A percentile compares a stretch with the other conserved stretches of the same genome.
These are phyloP conservation scores for Pelagia noctiluca DNA, from an alignment of 30 jellyfish, hydroid and myxozoan species.

Conservation along the genomic window DNA sequence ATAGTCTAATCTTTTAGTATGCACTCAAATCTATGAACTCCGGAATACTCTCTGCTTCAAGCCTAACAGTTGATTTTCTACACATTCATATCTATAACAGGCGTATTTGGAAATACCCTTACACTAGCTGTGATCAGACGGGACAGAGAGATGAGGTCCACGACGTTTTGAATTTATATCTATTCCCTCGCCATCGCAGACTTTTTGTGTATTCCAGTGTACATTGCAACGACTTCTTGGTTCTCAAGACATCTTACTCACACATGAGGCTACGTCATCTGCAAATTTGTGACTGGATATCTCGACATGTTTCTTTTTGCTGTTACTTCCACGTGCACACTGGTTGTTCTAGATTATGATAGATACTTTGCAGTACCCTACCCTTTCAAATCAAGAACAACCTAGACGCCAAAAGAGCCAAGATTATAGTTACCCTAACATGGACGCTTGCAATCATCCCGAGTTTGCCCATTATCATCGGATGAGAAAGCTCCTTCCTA, in stretches of 20 bases:
- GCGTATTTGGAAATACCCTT: constrained; percentile 45
- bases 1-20: no score
- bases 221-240: constrained; percentile 41
- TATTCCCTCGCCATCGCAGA: constrained; percentile 59
- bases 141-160: constrained; percentile 17
- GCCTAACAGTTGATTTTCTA: constrained; percentile 39
- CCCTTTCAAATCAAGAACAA: constrained; percentile 59
- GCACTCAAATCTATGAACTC: constrained; percentile 7
- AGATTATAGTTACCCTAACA: constrained; percentile 42
- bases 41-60: constrained; percentile 28
- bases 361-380: constrained; percentile 69
- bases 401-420: constrained; percentile 66
- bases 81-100: constrained; percentile 32
- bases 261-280: constrained; percentile 64
- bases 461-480: constrained; percentile 65
- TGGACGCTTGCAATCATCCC: constrained; percentile 66
- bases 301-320: constrained; percentile 69
- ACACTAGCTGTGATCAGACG: constrained; percentile 14
- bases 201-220: constrained; percentile 50
- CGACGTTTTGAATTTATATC: constrained; percentile 56
- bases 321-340: constrained; percentile 69
- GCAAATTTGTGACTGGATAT: constrained; percentile 73
- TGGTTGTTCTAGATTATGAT: constrained; percentile 66
- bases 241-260: constrained; percentile 32
- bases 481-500: constrained; percentile 45